Percentiles rank a stretch among this genome's conserved stretches.
phyloP scores from a whole-genome alignment of 2,113 vertebrate genomes.

The Phodopus roborovskii region DNA sequence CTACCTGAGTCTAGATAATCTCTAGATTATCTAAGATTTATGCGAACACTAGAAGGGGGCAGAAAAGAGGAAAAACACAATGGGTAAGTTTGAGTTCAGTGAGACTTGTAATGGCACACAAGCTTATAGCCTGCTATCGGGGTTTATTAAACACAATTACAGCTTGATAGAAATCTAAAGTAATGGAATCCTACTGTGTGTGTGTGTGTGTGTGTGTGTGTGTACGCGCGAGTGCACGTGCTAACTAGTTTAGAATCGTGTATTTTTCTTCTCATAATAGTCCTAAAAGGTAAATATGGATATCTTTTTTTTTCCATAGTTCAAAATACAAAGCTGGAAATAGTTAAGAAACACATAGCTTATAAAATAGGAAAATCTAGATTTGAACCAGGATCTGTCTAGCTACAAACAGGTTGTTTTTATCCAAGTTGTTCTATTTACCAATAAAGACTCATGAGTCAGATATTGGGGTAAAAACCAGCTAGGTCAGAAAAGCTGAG shows the following conservation, averaged over 20 bases:
- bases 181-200: neutral
- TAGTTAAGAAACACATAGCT: neutral
- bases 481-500: neutral
- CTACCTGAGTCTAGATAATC: conserved; percentile 12
- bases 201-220: neutral
- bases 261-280: neutral
- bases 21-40: neutral
- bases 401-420: neutral
- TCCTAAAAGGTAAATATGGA: neutral
- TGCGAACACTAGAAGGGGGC: neutral
- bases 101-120: neutral
- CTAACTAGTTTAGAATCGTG: neutral
- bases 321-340: neutral
- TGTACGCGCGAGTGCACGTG: neutral
- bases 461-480: neutral
- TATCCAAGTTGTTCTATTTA: neutral
- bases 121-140: neutral
- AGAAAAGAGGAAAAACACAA: neutral
- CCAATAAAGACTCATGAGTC: neutral
- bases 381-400: neutral
- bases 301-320: neutral
- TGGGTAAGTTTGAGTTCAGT: neutral
- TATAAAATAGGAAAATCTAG: neutral
- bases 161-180: neutral
- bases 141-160: neutral